Evolutionary conservation across 2,888 invertebrate species (phyloP).

Genomic region (Cotesia congregata): DNA sequence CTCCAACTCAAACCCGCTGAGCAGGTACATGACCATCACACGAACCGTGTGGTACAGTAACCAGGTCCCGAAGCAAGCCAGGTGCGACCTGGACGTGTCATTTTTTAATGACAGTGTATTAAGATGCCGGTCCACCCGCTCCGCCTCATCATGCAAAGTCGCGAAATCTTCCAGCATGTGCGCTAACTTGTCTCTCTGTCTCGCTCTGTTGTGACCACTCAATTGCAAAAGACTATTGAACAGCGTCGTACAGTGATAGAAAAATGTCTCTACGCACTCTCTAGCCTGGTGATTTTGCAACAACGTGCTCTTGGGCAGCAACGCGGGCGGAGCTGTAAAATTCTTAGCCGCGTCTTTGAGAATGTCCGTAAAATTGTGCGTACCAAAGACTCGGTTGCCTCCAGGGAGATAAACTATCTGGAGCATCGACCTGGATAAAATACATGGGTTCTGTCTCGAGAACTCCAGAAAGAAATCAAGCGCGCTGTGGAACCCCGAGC

Average conservation of each 20-base stretch:
- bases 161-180: slow-evolving; percentile 92
- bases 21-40: slow-evolving; percentile 93
- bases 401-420: slow-evolving; percentile 82
- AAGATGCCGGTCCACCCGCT: slow-evolving; percentile 88
- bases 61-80: slow-evolving; percentile 95
- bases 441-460: slow-evolving; percentile 89
- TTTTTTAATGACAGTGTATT: slow-evolving; percentile 79
- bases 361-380: slow-evolving; percentile 81
- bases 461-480: slow-evolving; percentile 95
- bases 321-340: slow-evolving; percentile 91
- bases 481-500: slow-evolving; percentile 84
- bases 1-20: slow-evolving; percentile 95
- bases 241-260: slow-evolving; percentile 87
- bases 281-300: slow-evolving; percentile 82
- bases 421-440: slow-evolving; percentile 90
- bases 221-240: slow-evolving; percentile 89
- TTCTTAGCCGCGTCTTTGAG: slow-evolving; percentile 86
- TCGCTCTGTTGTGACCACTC: slow-evolving; percentile 94
- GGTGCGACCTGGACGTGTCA: slow-evolving; percentile 79
- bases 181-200: slow-evolving; percentile 94
- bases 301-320: slow-evolving; percentile 82
- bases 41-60: slow-evolving; percentile 92
- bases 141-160: slow-evolving; percentile 93
- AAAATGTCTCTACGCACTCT: slow-evolving; percentile 90
- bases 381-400: slow-evolving; percentile 73